Conservation (phyloP, 1,140 invertebrate genomes). For the Megalopta genalis region DNA sequence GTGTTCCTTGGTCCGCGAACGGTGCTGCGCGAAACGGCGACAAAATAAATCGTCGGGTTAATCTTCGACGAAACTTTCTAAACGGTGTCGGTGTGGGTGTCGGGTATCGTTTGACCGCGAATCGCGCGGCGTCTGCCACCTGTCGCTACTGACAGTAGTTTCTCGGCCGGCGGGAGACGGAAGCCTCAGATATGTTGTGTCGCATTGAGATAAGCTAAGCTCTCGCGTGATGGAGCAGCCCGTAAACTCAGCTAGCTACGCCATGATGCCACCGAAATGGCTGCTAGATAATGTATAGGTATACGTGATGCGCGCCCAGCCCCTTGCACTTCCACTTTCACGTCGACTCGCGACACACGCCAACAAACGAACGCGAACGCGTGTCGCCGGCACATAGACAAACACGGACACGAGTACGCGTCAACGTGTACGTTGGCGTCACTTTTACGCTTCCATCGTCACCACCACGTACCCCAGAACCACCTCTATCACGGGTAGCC, state of each 20-base stretch:
- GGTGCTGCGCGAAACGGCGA: constrained; percentile 20
- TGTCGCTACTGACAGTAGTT: constrained; percentile 69
- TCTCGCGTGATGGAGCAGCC: constrained; percentile 76
- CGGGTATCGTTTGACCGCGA: constrained; percentile 68
- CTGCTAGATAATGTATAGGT: constrained; percentile 74
- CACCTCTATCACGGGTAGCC: constrained; percentile 19
- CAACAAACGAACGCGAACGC: neutral
- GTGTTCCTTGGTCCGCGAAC: neutral
- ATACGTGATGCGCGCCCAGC: constrained; percentile 60
- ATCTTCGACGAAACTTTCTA: constrained; percentile 69
- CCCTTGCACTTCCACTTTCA: constrained; percentile 45
- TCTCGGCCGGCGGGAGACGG: constrained; percentile 64
- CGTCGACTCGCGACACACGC: constrained; percentile 4
- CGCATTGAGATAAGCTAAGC: constrained; percentile 79
- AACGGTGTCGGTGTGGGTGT: constrained; percentile 4
- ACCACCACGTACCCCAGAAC: neutral
- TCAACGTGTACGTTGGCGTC: neutral
- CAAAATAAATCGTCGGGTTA: constrained; percentile 67
- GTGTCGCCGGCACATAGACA: neutral
- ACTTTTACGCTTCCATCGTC: constrained; percentile 43
- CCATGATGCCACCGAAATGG: constrained; percentile 75
- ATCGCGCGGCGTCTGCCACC: constrained; percentile 63
- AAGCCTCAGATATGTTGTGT: constrained; percentile 77
- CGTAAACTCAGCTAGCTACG: constrained; percentile 72
- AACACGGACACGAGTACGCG: neutral